Evolutionary conservation across 1,140 invertebrate species (phyloP), one percentile per base, ranked within the genome.

Genomic region (Drosophila insularis): DNA sequence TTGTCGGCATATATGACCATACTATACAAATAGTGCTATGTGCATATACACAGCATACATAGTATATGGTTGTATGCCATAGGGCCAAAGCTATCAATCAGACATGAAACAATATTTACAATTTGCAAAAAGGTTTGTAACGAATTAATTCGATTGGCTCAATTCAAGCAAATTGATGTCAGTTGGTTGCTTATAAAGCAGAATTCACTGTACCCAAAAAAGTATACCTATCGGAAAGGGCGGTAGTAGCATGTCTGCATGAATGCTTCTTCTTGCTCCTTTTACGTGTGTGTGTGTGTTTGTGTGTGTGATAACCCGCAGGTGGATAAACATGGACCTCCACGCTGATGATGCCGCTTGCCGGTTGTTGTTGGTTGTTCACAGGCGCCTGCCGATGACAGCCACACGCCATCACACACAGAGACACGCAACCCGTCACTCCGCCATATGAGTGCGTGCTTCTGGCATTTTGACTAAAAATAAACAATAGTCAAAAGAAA

Each of bases 21-120:
- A 6, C 31, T 39, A 19, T n/a, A 39, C 39, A 63, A 31, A 35
- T 11, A 32, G 60, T 35, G 21, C 1, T 19, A 37, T 13, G 11
- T 27, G 35, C 27, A 31, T 65, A 62, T 59, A 46, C 27, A 27
- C 27, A 27, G 27, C 27, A 27, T 27, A 27, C 27, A 27, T 5
- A 27, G 27, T 27, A 27, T 27, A 27, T 27, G 27, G 4, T 27
- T 27, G 27, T 6, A 21, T 50, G 43, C 17, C 43, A 50, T 50
- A 11, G 43, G 43, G 43, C 43, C 43, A 50, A 50, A 10, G 63
- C 73, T 65, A 86, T 86, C 82, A 89, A 86, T 87, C 82, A 89
- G 75, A 89, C 79, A 70, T 73, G 65, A 87, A 79, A 81, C 67
- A 86, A 86, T 89, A 86, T 86, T 86, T 87, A 79, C 82, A 81